A percentile compares a stretch with the other conserved stretches of the same genome.
phyloP scores from a whole-genome alignment of 2,888 invertebrate species.

The Drosophila ustulata region DNA sequence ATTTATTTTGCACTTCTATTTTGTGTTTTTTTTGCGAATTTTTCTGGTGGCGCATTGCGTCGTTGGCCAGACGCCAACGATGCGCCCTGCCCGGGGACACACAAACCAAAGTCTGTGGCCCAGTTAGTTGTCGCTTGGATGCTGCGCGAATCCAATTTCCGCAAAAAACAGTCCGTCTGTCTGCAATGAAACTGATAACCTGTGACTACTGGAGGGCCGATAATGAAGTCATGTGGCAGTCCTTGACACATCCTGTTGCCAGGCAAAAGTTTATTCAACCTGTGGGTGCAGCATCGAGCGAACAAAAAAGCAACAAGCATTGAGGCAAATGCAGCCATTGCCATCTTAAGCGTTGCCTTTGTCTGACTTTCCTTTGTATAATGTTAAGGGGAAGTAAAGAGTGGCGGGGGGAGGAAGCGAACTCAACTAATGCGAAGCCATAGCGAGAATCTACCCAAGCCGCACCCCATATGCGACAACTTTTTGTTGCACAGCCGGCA shows the following conservation, averaged over 20 bases:
- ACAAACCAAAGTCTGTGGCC: slow-evolving; percentile 52
- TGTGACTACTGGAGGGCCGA: background rate
- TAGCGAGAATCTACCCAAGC: slow-evolving; percentile 48
- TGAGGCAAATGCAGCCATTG: slow-evolving; percentile 35
- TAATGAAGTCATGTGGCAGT: slow-evolving; percentile 29
- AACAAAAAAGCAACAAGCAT: slow-evolving; percentile 5
- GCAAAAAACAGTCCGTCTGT: slow-evolving; percentile 17
- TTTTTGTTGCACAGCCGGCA: slow-evolving; percentile 14
- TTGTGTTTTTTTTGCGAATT: slow-evolving; percentile 30
- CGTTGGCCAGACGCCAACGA: slow-evolving; percentile 62
- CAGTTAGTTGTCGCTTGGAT: slow-evolving; percentile 34
- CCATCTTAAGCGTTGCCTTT: slow-evolving; percentile 55
- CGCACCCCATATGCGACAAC: slow-evolving; percentile 38
- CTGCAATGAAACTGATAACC: slow-evolving; percentile 19
- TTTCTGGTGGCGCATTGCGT: slow-evolving; percentile 57
- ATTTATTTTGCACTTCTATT: slow-evolving; percentile 50
- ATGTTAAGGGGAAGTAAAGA: background rate
- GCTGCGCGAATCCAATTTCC: slow-evolving; percentile 65
- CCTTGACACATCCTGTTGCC: slow-evolving; percentile 54
- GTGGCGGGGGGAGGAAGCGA: background rate
- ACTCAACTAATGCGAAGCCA: slow-evolving; percentile 54
- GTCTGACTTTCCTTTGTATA: slow-evolving; percentile 33
- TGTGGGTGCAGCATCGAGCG: slow-evolving; percentile 43
- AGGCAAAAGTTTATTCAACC: slow-evolving; percentile 70
- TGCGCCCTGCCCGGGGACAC: slow-evolving; percentile 21